Evolutionary conservation across 2,113 vertebrate species (phyloP), one percentile per base, ranked within the genome.

Genomic region (Orthonyx spaldingii): DNA sequence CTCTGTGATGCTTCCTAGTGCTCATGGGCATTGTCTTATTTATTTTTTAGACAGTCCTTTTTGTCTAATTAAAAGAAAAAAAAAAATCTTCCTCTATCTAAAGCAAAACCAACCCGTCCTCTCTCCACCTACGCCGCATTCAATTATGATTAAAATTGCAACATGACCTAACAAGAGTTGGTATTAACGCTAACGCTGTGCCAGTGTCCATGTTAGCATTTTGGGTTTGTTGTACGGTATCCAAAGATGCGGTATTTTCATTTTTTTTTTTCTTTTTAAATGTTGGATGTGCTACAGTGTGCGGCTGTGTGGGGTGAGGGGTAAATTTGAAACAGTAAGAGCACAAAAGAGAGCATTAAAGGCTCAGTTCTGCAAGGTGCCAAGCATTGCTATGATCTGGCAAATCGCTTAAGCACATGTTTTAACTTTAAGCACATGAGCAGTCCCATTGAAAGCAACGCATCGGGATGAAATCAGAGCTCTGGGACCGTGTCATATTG

Each of bases 341-440:
- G 93, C 93, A 96, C 96, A 96, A 97, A 97, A 95, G 94, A 88
- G 92, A 95, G 93, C 90, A 94, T 96, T 96, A 96, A 96, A 95
- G 94, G 95, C 94, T 96, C 96, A 96, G 93, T 94, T 96, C 96
- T 96, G 92, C 90, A 96, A 96, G 96, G 96, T 96, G 95, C 96
- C 94, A 94, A 94, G 95, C 90, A 90, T 96, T 93, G 90, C 96
- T 94, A 90, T 87, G 93, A 96, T 95, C 93, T 96, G 95, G 93
- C 94, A 96, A 95, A 96, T 95, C 79, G 96, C 90, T 96, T 94
- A 90, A 97, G 94, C 96, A 94, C 96, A 96, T 93, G 85, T 92
- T 96, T 97, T 96, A 94, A 96, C 94, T 97, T 96, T 96, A 80
- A 96, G 96, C 96, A 96, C 94, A 94, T 94, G 94, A 96, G 90